Conservation (phyloP, 2,888 invertebrate genomes). For the Melinopterus prodromus region DNA sequence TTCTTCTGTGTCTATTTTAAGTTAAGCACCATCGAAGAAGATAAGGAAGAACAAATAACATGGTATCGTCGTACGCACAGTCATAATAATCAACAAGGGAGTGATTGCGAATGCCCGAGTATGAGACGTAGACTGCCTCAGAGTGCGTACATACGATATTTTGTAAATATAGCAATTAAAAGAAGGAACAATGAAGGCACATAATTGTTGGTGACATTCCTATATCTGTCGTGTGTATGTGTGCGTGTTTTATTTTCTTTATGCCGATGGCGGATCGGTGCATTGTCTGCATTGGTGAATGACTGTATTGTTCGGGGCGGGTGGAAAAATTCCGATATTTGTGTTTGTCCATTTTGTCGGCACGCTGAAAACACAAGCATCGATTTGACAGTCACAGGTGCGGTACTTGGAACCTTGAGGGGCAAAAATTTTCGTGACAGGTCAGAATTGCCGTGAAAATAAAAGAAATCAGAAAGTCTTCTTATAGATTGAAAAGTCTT, state of each 20-base stretch:
- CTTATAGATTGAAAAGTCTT: too few species aligned
- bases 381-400: background rate
- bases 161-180: constrained; percentile 4
- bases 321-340: background rate
- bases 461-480: too few species aligned
- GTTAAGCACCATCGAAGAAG: background rate
- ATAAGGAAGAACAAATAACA: background rate
- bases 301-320: background rate
- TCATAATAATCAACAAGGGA: background rate
- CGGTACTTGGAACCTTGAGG: background rate
- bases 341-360: background rate
- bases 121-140: background rate
- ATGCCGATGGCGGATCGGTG: background rate
- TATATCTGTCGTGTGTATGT: background rate
- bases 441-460: too few species aligned
- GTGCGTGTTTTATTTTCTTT: background rate
- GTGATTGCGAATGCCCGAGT: background rate
- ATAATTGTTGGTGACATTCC: background rate
- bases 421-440: background rate
- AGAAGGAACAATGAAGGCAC: background rate
- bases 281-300: background rate
- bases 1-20: background rate
- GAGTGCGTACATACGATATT: background rate
- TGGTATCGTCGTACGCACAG: background rate
- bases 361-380: background rate